Evolutionary conservation across 2,888 invertebrate species (phyloP), one percentile per base, ranked within the genome.

Genomic region (Disparrhopalites patrizii): DNA sequence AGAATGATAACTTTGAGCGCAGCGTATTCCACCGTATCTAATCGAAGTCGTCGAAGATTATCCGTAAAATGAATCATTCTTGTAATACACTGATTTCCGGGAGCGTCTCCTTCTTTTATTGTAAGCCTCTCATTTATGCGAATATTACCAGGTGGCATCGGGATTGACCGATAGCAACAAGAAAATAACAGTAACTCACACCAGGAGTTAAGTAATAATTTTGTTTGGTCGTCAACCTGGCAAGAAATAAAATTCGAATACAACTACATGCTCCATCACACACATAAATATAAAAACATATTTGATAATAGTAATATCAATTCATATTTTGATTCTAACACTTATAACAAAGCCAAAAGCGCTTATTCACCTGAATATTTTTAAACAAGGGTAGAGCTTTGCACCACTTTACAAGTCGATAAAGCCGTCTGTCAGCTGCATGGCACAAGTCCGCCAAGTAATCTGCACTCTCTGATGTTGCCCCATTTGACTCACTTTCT

Each of bases 391-490:
- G 96, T 79, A 97, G 82, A 80, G 94, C 95, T 80, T 97, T 93
- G 82, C 96, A 96, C 97, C 97, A 97, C 79, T 96, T 94, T 70
- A 97, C 97, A 75, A 97, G 94, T 83, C 96, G 94, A 80, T 96
- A 97, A 20, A 97, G 85, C 55, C 96, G 84, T 80, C 95, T 92
- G 80, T 97, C 97, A 52, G 96, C 96, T 68, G 94, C 93, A 78
- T 91, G 91, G 83, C 93, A 93, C 77, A 94, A 83, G 80, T 91
- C 92, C 1, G 91, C 91, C 61, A 93, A 84, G 79, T 91, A 88
- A 81, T 93, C 91, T 0, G 90, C 90, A 80, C 87, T 87, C 61
- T 87, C 85, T 79, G 87, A 86, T 68, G 36, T 36, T 0, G 90
- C 90, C 80, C 87, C 87, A 60, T 87, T 85, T 79, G 87, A 86